A percentile compares a stretch with the other conserved stretches of the same genome.
Evolutionary conservation across 2,113 vertebrate species (phyloP).

Genomic region (Phaethornis superciliosus): DNA sequence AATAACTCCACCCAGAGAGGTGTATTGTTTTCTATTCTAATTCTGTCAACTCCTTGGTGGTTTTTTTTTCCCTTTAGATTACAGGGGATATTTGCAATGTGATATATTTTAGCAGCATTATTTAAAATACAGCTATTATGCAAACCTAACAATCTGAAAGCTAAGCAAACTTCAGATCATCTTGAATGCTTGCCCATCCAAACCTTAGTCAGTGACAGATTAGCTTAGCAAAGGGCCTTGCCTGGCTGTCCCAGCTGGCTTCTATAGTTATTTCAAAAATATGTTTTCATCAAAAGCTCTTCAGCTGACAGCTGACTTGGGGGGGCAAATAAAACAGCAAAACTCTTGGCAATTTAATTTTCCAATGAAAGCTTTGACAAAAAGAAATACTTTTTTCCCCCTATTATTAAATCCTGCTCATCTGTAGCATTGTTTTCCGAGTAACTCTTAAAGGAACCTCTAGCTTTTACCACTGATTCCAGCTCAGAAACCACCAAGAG

Average conservation of each 20-base stretch:
- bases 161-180: slow-evolving; percentile 29
- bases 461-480: background rate
- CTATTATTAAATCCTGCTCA: slow-evolving; percentile 1
- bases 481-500: background rate
- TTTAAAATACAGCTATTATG: slow-evolving; percentile 42
- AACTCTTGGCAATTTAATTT: slow-evolving; percentile 39
- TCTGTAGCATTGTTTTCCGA: slow-evolving; percentile 1
- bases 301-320: slow-evolving; percentile 39
- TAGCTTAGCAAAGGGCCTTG: slow-evolving; percentile 46
- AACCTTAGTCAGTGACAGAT: slow-evolving; percentile 35
- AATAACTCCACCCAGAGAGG: slow-evolving; percentile 26
- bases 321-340: slow-evolving; percentile 36
- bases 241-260: slow-evolving; percentile 1
- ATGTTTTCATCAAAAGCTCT: slow-evolving; percentile 37
- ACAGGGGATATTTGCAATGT: background rate
- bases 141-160: background rate
- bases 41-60: background rate
- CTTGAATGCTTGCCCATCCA: background rate
- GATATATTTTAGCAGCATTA: background rate
- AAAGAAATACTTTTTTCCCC: background rate
- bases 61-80: background rate
- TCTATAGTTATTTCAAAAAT: slow-evolving; percentile 35
- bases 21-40: background rate
- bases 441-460: background rate
- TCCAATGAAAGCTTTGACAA: background rate